Percentiles rank a stretch among this genome's conserved stretches.
These are phyloP conservation scores for Cryptus viduatorius DNA, from an alignment of 2,888 invertebrate genomes.

Conservation along the genomic window DNA sequence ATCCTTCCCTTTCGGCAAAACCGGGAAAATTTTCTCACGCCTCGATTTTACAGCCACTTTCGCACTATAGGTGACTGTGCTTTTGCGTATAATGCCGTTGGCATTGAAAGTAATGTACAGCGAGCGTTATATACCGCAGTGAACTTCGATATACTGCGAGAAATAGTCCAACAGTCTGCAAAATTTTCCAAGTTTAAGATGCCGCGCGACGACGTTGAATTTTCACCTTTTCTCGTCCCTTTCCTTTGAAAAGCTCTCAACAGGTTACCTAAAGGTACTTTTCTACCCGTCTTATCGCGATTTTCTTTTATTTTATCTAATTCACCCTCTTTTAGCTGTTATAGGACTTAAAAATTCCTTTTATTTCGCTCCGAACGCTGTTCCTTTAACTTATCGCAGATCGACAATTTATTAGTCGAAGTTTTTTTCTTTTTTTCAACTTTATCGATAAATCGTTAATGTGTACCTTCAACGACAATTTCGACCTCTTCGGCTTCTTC, in stretches of 20 bases:
- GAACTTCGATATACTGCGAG: background rate
- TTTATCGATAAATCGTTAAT: background rate
- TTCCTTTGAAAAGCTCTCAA: constrained; percentile 77
- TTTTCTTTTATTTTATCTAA: constrained; percentile 1
- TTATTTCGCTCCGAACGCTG: background rate
- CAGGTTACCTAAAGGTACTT: constrained; percentile 75
- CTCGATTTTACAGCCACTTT: constrained; percentile 35
- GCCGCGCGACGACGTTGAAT: constrained; percentile 61
- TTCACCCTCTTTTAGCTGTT: background rate
- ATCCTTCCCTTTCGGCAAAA: constrained; percentile 42
- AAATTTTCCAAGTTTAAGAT: constrained; percentile 77
- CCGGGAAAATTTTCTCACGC: constrained; percentile 57
- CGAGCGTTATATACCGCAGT: constrained; percentile 15
- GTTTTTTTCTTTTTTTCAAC: background rate
- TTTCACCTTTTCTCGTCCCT: constrained; percentile 72
- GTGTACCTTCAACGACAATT: constrained; percentile 70
- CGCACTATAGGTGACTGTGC: constrained; percentile 14
- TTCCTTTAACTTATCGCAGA: background rate
- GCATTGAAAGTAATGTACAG: constrained; percentile 32
- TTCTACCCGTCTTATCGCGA: background rate
- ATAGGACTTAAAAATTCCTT: background rate
- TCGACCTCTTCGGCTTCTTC: constrained; percentile 69
- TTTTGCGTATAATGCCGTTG: constrained; percentile 32
- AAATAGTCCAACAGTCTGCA: constrained; percentile 71
- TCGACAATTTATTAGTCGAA: background rate